phyloP scores from a whole-genome alignment of 2,113 vertebrate genomes.

The Micronycteris hirsuta region DNA sequence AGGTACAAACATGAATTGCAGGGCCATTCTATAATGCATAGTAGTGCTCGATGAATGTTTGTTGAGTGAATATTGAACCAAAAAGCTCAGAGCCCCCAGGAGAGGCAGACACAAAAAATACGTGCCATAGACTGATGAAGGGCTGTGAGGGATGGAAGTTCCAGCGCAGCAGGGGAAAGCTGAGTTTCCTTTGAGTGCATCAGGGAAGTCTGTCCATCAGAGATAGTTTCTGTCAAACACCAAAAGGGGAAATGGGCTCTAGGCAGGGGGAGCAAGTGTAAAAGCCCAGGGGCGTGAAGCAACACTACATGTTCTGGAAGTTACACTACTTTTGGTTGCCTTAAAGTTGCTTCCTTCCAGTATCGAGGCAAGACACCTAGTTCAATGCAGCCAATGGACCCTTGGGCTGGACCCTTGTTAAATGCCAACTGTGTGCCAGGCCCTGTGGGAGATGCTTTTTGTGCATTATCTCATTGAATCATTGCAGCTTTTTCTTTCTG shows the following conservation, averaged over 20 bases:
- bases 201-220: not conserved
- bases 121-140: not conserved
- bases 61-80: not conserved
- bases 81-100: not conserved
- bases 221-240: not conserved
- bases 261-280: not conserved
- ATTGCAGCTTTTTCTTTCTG: not conserved
- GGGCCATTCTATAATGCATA: not conserved
- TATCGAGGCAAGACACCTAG: not conserved
- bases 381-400: not conserved
- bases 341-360: not conserved
- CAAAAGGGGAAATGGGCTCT: not conserved
- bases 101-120: not conserved
- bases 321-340: not conserved
- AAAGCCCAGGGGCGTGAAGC: not conserved
- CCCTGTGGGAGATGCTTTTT: not conserved
- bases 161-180: not conserved
- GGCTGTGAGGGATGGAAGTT: accelerated
- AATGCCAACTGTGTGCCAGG: not conserved
- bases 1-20: not conserved
- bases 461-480: not conserved
- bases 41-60: not conserved
- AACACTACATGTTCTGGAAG: not conserved
- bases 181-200: not conserved
- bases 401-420: not conserved